These are phyloP conservation scores for Typhlichthys subterraneus DNA, from an alignment of 2,797 vertebrate species.

Conservation along the genomic window DNA sequence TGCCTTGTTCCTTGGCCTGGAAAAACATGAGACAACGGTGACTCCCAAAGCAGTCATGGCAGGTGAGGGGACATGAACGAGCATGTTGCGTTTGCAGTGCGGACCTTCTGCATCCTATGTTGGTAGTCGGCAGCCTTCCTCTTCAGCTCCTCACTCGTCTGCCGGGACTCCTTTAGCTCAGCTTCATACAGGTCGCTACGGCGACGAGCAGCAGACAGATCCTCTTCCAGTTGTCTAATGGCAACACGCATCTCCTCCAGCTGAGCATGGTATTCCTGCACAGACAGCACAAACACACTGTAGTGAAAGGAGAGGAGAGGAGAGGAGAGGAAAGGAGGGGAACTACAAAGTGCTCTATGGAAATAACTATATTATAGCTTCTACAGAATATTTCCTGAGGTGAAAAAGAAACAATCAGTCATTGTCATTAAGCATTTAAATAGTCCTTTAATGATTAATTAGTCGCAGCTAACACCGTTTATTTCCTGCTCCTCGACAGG, in stretches of 20 bases:
- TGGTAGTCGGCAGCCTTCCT: conserved; percentile 93
- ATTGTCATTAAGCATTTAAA: conserved; percentile 25
- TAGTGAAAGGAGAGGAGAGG: neutral
- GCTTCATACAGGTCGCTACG: conserved; percentile 95
- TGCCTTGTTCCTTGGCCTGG: conserved; percentile 96
- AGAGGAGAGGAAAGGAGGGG: neutral
- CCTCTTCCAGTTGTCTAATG: conserved; percentile 96
- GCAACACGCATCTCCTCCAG: conserved; percentile 96
- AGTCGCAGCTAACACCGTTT: conserved; percentile 46
- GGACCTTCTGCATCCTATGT: conserved; percentile 93
- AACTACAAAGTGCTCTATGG: neutral
- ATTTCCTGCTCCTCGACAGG: conserved; percentile 44
- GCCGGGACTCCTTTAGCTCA: conserved; percentile 92
- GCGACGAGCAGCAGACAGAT: conserved; percentile 93
- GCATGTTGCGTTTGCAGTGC: conserved; percentile 6
- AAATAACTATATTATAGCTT: neutral
- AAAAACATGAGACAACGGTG: conserved; percentile 27
- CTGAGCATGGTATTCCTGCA: conserved; percentile 96
- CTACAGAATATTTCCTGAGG: neutral
- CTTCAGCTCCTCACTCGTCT: conserved; percentile 93
- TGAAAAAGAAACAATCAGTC: conserved; percentile 23
- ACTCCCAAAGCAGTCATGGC: too few relatives aligned
- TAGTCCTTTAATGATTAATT: conserved; percentile 50
- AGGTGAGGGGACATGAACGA: too few relatives aligned
- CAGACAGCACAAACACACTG: neutral